Evolutionary conservation across 2,113 vertebrate species (phyloP).

Genomic region (Otus sunia): DNA sequence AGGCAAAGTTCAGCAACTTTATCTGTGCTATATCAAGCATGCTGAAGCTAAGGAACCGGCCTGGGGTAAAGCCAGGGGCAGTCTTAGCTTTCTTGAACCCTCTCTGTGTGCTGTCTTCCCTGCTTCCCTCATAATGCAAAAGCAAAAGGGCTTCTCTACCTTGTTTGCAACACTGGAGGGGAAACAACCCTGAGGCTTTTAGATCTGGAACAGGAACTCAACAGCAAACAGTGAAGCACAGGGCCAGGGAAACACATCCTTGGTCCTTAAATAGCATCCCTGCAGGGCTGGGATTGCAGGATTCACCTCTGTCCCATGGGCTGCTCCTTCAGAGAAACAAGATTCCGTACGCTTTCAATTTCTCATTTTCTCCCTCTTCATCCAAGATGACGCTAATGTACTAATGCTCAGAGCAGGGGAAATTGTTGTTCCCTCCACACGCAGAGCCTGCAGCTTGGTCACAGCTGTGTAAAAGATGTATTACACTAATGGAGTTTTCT

Average conservation of each 20-base stretch:
- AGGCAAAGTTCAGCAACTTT: background rate
- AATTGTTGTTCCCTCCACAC: background rate
- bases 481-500: conserved; percentile 6
- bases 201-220: background rate
- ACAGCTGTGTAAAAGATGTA: background rate
- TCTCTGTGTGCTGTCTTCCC: background rate
- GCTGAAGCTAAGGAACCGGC: background rate
- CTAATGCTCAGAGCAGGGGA: background rate
- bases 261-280: background rate
- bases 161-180: background rate
- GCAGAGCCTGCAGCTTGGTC: background rate
- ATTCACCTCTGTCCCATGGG: background rate
- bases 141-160: background rate
- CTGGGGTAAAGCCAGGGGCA: background rate
- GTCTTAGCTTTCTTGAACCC: background rate
- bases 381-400: background rate
- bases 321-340: background rate
- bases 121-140: background rate
- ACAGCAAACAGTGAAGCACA: background rate
- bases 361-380: conserved; percentile 2
- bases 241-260: background rate
- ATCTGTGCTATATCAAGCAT: background rate
- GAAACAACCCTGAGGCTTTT: background rate
- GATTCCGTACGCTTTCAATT: background rate
- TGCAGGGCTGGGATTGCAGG: background rate